Conservation (phyloP, 37 sponge, comb jelly and placozoan species). For the Haliclona indistincta region DNA sequence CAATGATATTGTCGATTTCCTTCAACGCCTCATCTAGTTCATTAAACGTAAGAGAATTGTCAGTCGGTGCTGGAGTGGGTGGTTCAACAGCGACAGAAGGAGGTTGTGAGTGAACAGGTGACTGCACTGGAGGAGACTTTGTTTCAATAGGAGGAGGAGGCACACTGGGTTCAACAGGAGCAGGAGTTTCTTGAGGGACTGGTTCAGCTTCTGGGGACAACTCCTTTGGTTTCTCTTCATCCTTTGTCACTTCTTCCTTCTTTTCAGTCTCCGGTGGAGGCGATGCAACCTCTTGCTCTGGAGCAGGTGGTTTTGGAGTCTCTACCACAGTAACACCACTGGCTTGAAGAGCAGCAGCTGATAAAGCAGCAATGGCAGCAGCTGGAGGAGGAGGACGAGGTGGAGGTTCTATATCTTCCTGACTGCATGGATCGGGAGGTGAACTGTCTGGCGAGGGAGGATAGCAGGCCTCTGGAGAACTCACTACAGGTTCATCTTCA, state of each 20-base stretch:
- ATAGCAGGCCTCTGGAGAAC: neutral
- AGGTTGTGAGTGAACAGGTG: neutral
- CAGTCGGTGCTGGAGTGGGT: neutral
- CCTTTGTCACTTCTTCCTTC: neutral
- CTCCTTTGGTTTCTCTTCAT: neutral
- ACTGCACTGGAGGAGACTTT: neutral
- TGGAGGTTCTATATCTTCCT: neutral
- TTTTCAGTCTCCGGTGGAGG: neutral
- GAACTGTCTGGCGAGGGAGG: neutral
- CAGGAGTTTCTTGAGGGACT: neutral
- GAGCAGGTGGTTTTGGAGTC: no score
- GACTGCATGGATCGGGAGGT: neutral
- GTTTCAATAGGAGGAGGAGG: neutral
- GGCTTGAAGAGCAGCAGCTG: no score
- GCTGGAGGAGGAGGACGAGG: slow-evolving; percentile 18
- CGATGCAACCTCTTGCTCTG: neutral
- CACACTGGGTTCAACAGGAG: neutral
- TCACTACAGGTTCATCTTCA: neutral
- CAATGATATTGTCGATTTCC: slow-evolving; percentile 12
- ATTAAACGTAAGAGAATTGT: neutral
- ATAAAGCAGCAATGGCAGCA: no score
- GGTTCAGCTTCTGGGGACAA: neutral
- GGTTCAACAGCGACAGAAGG: neutral
- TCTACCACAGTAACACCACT: no score
- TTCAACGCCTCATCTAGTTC: slow-evolving; percentile 12